phyloP scores from a whole-genome alignment of 2,113 vertebrate species.

The Leucopsar rothschildi region DNA sequence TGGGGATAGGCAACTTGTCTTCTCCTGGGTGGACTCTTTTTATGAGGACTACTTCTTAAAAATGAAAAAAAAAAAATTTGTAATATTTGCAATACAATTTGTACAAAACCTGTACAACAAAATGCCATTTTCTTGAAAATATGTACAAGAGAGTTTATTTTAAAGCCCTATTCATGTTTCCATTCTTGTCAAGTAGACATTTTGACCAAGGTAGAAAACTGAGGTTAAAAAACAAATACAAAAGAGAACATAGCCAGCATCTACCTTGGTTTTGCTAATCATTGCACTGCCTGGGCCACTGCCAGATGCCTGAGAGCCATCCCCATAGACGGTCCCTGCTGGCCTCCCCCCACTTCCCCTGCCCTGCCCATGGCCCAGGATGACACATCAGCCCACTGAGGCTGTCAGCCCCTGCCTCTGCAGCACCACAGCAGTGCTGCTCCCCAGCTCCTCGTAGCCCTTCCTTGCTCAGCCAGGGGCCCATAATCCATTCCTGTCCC shows the following conservation, averaged over 20 bases:
- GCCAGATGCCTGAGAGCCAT: not conserved
- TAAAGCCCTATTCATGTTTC: not conserved
- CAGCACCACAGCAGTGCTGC: fast-evolving
- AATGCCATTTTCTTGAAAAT: not conserved
- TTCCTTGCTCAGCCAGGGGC: fast-evolving
- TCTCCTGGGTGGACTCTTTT: not conserved
- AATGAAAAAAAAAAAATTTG: not conserved
- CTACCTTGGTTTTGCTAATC: not conserved
- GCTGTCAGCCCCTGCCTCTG: not conserved
- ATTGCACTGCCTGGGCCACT: not conserved
- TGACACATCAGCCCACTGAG: fast-evolving
- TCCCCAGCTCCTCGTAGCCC: not conserved
- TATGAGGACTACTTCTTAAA: not conserved
- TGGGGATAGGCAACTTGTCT: fast-evolving
- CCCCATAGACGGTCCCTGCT: too few species aligned
- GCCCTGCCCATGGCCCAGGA: not conserved
- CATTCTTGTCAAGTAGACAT: not conserved
- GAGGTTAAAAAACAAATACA: not conserved
- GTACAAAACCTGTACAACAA: not conserved
- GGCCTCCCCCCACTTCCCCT: fast-evolving
- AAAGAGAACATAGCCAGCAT: not conserved
- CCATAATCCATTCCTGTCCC: not conserved
- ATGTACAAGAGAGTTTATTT: not conserved
- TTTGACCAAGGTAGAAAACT: not conserved
- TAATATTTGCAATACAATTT: not conserved